Conservation (phyloP, 2,113 vertebrate genomes). For the Ammodytes dubius region DNA sequence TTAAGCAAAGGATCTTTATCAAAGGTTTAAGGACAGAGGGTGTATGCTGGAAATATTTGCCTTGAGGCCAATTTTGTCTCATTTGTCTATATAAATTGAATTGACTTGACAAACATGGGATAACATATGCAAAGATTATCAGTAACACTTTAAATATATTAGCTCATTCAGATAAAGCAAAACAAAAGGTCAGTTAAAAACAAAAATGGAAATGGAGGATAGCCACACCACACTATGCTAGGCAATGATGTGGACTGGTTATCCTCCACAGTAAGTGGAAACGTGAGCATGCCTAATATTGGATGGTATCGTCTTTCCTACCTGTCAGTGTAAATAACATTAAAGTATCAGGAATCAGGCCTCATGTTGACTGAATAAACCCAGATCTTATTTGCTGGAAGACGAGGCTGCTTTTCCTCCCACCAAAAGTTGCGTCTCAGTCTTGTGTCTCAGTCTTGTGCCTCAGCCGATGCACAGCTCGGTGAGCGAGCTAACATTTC, state of each 20-base stretch:
- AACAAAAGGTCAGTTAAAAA: too few species aligned
- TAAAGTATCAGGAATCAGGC: not conserved
- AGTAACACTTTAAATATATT: too few species aligned
- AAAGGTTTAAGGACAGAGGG: not conserved
- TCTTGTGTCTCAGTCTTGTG: conserved; percentile 6
- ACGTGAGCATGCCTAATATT: not conserved
- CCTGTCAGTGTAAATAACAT: not conserved
- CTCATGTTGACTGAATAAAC: conserved; percentile 4
- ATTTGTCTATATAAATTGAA: not conserved
- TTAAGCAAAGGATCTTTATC: not conserved
- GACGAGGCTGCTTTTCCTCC: conserved; percentile 10
- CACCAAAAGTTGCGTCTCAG: conserved; percentile 15
- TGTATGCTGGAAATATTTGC: not conserved
- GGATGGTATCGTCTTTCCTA: not conserved
- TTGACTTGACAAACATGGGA: not conserved
- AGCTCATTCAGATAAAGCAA: too few species aligned
- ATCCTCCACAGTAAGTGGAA: not conserved
- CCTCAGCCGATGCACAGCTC: conserved; percentile 20
- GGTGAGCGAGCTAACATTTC: conserved; percentile 16
- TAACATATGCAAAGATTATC: not conserved
- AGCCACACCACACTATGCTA: too few species aligned
- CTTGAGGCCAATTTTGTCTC: not conserved
- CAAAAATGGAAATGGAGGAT: too few species aligned
- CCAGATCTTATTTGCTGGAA: not conserved
- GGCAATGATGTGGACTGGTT: not conserved